Base-by-base conservation (phyloP, 2,888 invertebrate species). In the Drosophila bunnanda region DNA sequence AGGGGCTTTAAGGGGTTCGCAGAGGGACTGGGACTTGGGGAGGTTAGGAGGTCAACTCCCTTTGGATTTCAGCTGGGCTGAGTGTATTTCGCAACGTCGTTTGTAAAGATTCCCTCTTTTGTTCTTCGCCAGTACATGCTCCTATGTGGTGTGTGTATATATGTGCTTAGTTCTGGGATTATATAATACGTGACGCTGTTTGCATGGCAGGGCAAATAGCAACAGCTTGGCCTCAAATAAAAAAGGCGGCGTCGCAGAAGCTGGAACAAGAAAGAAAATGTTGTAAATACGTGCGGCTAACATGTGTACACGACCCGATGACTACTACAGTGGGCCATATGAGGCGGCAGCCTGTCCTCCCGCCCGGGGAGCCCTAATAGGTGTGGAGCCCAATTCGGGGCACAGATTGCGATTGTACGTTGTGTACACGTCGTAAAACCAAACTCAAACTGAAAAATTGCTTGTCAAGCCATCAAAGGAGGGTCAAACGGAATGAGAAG, bases 151-250 rank as follows among this genome's bases (percentile, higher is more conserved):
- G 10, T 38, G 13, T 58, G 25, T 41, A 22, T 32, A 30, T 36
- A 25, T 66, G 32, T 56, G 44, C 50, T n/a, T 59, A 32, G 67
- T 53, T 67, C 20, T 32, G 15, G 69, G 62, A 48, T 39, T 66
- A 55, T 61, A 74, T 72, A 75, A 67, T 82, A 79, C 83, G 86
- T 83, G 86, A 76, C 73, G 75, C 57, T 57, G 70, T 76, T 78
- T 54, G 59, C 30, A 39, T 59, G 59, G 64, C 64, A 70, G 30
- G 60, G 50, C 67, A 69, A 76, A 57, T 44, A 69, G 64, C 72
- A 72, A 64, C 64, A 70, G 64, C 72, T 69, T 71, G 54, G 70
- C 46, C 67, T 48, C 50, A 56, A 59, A 59, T 67, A 68, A 74
- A 67, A 48, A 48, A 28, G 67, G 74, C 36, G 56, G 57, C 43